phyloP scores from a whole-genome alignment of 2,888 invertebrate species.

The Pecten maximus region DNA sequence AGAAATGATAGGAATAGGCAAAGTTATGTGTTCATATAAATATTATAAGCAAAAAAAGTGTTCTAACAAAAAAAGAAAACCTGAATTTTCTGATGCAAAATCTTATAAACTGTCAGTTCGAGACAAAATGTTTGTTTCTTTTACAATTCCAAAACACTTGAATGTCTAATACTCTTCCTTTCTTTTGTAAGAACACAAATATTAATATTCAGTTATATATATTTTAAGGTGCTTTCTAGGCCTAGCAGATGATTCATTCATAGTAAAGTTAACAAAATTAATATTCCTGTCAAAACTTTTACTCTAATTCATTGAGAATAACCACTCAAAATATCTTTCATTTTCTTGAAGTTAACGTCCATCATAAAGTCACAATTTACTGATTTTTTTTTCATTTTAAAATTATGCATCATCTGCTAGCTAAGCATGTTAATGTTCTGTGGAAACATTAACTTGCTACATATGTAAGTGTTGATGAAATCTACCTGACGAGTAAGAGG shows the following conservation, averaged over 20 bases:
- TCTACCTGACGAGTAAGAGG: background rate
- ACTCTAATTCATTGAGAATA: background rate
- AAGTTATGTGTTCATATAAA: background rate
- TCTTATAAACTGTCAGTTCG: background rate
- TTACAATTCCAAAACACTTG: background rate
- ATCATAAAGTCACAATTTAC: no score
- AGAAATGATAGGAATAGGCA: background rate
- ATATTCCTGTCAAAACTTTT: background rate
- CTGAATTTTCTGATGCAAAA: background rate
- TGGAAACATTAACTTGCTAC: background rate
- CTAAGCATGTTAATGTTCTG: background rate
- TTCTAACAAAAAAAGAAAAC: background rate
- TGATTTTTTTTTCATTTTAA: no score
- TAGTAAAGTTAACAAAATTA: background rate
- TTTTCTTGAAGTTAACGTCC: no score
- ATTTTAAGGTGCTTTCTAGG: background rate
- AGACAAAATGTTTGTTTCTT: background rate
- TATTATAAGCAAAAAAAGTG: background rate
- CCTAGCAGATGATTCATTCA: conserved; percentile 14
- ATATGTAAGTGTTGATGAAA: background rate
- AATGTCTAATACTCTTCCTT: background rate
- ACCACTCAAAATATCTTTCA: background rate
- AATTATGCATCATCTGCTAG: conserved; percentile 22
- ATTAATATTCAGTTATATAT: background rate
- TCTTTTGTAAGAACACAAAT: background rate